A percentile compares a stretch with the other conserved stretches of the same genome.
These are phyloP conservation scores for Cephus cinctus DNA, from an alignment of 1,140 invertebrate genomes.

Conservation along the genomic window DNA sequence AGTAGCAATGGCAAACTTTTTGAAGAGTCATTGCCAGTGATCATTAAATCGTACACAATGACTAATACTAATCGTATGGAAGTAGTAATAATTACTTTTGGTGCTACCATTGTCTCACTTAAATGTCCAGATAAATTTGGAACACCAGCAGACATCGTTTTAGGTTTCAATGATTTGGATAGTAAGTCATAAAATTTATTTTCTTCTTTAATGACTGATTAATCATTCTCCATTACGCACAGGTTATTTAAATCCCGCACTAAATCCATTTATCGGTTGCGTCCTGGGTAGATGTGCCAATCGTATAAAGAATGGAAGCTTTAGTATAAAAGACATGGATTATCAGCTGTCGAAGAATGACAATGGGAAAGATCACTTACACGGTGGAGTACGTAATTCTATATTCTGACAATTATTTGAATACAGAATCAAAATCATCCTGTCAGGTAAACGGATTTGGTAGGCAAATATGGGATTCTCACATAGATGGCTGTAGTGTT, in stretches of 20 bases:
- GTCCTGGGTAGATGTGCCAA: slow-evolving; percentile 86
- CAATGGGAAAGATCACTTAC: slow-evolving; percentile 70
- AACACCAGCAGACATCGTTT: slow-evolving; percentile 61
- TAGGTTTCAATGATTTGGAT: slow-evolving; percentile 68
- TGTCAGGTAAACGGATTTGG: slow-evolving; percentile 35
- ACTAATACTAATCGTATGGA: slow-evolving; percentile 55
- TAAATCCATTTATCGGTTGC: slow-evolving; percentile 79
- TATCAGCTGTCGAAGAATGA: slow-evolving; percentile 74
- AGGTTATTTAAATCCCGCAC: slow-evolving; percentile 62
- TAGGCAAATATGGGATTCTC: slow-evolving; percentile 49
- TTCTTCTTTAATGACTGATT: too few relatives aligned
- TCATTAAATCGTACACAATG: slow-evolving; percentile 55
- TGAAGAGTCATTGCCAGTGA: not conserved
- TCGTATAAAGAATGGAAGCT: slow-evolving; percentile 69
- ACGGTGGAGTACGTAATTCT: slow-evolving; percentile 69
- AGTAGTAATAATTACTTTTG: slow-evolving; percentile 64
- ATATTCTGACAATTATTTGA: not conserved
- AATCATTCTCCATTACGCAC: slow-evolving; percentile 16
- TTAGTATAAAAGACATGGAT: slow-evolving; percentile 65
- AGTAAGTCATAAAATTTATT: slow-evolving; percentile 40
- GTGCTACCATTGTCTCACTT: slow-evolving; percentile 67
- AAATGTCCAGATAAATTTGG: slow-evolving; percentile 66
- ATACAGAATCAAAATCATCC: not conserved
- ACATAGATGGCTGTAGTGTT: slow-evolving; percentile 58
- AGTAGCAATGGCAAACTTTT: not conserved